phyloP scores from a whole-genome alignment of 2,888 invertebrate genomes.

The Diabrotica balteata region DNA sequence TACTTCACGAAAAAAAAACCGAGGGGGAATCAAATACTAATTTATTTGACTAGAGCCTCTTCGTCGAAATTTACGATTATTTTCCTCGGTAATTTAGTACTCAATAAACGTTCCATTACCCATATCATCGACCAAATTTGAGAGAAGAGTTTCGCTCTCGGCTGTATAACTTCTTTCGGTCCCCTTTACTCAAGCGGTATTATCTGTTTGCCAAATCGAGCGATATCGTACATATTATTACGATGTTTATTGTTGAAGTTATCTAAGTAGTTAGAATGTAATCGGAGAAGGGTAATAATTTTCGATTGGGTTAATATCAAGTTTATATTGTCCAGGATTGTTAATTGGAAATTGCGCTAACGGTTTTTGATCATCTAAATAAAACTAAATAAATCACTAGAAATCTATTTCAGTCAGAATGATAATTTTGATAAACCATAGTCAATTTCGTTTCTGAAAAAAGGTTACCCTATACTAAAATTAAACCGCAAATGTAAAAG shows the following conservation, averaged over 20 bases:
- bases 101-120: background rate
- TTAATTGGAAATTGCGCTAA: too few species aligned
- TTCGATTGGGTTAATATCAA: too few species aligned
- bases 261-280: too few species aligned
- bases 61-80: background rate
- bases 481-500: too few species aligned
- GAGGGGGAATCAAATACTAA: background rate
- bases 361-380: too few species aligned
- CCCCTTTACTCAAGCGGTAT: background rate
- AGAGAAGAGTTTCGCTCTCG: background rate
- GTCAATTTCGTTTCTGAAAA: too few species aligned
- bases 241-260: background rate
- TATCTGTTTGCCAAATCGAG: background rate
- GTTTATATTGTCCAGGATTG: too few species aligned
- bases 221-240: background rate
- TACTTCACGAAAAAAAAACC: background rate
- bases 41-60: background rate
- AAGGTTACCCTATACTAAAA: too few species aligned
- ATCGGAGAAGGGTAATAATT: too few species aligned
- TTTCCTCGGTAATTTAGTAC: background rate
- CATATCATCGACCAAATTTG: background rate
- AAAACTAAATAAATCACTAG: too few species aligned
- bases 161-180: background rate
- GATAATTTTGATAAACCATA: too few species aligned
- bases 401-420: too few species aligned